Evolutionary conservation across 2,113 vertebrate species (phyloP), one percentile per base, ranked within the genome.

Genomic region (Manacus vitellinus): DNA sequence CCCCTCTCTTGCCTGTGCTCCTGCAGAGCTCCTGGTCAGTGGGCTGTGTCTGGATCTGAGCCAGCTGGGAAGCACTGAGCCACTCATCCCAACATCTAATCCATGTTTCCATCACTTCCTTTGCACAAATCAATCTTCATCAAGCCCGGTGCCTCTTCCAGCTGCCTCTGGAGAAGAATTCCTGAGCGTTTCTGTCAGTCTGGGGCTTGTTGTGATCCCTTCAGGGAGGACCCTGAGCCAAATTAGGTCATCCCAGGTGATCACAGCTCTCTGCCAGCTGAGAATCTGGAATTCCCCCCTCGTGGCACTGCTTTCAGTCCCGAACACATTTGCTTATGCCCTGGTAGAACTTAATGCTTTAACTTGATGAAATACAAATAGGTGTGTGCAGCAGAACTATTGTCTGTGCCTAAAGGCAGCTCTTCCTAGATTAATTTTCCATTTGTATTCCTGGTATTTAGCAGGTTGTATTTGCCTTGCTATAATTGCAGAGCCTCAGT

Each of bases 1-100:
- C 21, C 14, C 6, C 0, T 1, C 1, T 43, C 16, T 9, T 5
- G 0, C 30, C 6, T n/a, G 9, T 31, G 10, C 2, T 47, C 12
- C 51, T 56, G 28, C 30, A 71, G 30, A 75, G 12, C 51, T 47
- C 8, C 2, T 1, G 1, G 4, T 54, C 49, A 30, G 33, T 24
- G 14, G 31, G 37, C 27, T 55, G 47, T 10, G 20, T 20, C 55
- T 41, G 35, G 14, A 16, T 93, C 41, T 71, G 56, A 63, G 62
- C 18, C 41, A 44, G 4, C 23, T 18, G 13, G 18, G 28, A 39
- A 67, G 19, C 17, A 33, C 35, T 15, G 30, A 43, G 15, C 5
- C 6, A 23, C 4, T n/a, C 13, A 35, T 19, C 51, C 14, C 21
- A 43, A 24, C 33, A 17, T 19, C 44, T 14, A 63, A 8, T 10